Percentiles rank a stretch among this genome's conserved stretches.
Evolutionary conservation across 2,797 vertebrate genomes (phyloP).

Genomic region (Hemitrygon akajei): DNA sequence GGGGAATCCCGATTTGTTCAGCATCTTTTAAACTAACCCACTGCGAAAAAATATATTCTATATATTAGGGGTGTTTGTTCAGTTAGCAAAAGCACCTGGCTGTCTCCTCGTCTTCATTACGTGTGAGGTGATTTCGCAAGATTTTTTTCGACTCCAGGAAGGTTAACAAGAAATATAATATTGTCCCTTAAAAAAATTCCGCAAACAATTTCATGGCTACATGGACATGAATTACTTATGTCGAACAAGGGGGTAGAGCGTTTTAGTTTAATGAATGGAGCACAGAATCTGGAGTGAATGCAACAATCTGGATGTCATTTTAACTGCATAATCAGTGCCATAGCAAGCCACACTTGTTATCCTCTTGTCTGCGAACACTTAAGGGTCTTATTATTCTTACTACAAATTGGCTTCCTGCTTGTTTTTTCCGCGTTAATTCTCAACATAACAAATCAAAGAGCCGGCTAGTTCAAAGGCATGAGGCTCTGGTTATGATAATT

Average conservation of each 20-base stretch:
- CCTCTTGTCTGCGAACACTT: not conserved
- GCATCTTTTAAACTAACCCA: not conserved
- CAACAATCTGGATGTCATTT: conserved; percentile 32
- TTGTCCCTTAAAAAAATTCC: not conserved
- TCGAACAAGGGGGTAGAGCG: not conserved
- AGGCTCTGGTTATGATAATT: conserved; percentile 27
- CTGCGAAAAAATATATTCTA: not conserved
- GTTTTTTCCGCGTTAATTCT: conserved; percentile 28
- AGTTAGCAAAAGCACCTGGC: not conserved
- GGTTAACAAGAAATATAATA: not conserved
- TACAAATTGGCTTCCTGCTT: conserved; percentile 35
- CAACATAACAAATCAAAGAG: conserved; percentile 34
- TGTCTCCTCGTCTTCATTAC: not conserved
- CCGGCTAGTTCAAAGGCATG: conserved; percentile 31
- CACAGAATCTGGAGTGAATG: not conserved
- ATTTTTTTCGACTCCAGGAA: not conserved
- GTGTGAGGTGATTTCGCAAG: not conserved
- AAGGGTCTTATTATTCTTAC: conserved; percentile 26
- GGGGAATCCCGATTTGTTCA: not conserved
- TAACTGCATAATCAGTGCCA: conserved; percentile 24
- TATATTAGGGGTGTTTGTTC: not conserved
- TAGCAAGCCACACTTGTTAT: conserved; percentile 10
- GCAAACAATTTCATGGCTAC: conserved; percentile 10
- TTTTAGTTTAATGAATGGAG: conserved; percentile 19
- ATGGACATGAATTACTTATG: not conserved